Conservation (phyloP, 2,797 vertebrate genomes). For the Oryzias dopingdopingensis region DNA sequence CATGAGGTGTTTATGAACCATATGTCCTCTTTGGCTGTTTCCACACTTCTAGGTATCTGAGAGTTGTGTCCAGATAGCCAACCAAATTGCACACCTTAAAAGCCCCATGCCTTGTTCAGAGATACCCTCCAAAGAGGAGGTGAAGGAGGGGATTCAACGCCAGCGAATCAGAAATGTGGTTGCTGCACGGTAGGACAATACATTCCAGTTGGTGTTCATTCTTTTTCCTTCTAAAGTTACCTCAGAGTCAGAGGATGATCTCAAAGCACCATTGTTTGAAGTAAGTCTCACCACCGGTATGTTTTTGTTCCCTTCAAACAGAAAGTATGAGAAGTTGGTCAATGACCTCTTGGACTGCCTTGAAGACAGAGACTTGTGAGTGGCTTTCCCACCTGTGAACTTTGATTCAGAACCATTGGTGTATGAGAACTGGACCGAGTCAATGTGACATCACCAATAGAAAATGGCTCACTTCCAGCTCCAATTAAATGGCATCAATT, state of each 20-base stretch:
- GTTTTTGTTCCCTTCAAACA: slow-evolving; percentile 47
- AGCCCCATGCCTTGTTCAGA: slow-evolving; percentile 62
- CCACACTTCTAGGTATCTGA: slow-evolving; percentile 81
- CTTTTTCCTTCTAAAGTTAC: background rate
- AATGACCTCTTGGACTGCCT: slow-evolving; percentile 89
- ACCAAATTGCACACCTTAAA: slow-evolving; percentile 76
- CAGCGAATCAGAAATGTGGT: slow-evolving; percentile 87
- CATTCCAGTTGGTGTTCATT: background rate
- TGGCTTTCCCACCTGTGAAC: slow-evolving; percentile 25
- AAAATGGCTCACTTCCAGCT: background rate
- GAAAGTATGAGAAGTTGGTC: slow-evolving; percentile 93
- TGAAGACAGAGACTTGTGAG: slow-evolving; percentile 92
- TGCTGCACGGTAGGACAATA: slow-evolving; percentile 77
- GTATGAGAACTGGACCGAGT: too few species aligned
- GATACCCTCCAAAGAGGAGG: slow-evolving; percentile 75
- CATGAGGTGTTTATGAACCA: slow-evolving; percentile 6
- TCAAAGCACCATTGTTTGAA: too few species aligned
- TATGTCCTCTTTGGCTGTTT: slow-evolving; percentile 1
- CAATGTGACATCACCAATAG: background rate
- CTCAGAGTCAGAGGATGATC: background rate
- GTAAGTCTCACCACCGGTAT: background rate
- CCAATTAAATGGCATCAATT: too few species aligned
- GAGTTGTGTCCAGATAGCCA: slow-evolving; percentile 78
- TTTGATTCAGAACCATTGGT: background rate
- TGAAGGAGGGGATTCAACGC: slow-evolving; percentile 82